These are phyloP conservation scores for Acrobeloides nanus DNA, from an alignment of 2,888 invertebrate species.

Conservation along the genomic window DNA sequence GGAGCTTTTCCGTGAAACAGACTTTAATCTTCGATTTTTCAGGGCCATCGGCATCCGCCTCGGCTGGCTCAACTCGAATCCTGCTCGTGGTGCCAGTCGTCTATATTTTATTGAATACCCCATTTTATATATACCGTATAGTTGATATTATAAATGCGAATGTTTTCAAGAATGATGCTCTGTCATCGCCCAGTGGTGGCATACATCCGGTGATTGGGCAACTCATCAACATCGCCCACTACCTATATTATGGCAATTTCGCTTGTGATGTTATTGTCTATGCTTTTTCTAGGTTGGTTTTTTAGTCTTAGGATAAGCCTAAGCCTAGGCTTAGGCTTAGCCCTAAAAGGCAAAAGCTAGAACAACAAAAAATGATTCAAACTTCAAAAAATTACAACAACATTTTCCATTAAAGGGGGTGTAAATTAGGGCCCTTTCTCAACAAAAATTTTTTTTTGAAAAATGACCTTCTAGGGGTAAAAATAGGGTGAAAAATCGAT, in stretches of 20 bases:
- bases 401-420: no score
- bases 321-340: constrained; percentile 2
- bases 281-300: constrained; percentile 48
- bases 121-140: constrained; percentile 41
- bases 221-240: constrained; percentile 45
- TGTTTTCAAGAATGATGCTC: constrained; percentile 14
- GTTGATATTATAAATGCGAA: constrained; percentile 27
- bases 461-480: no score
- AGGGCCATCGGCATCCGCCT: constrained; percentile 3
- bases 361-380: background rate
- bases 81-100: constrained; percentile 52
- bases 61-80: constrained; percentile 40
- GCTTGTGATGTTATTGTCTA: constrained; percentile 51
- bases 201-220: constrained; percentile 21
- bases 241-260: constrained; percentile 50
- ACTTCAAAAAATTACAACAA: background rate
- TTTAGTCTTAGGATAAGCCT: background rate
- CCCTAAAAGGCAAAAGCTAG: background rate
- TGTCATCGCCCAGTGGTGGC: constrained; percentile 11
- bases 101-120: constrained; percentile 50
- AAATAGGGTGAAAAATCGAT: no score
- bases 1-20: no score
- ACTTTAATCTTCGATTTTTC: no score
- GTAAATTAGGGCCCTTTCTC: no score
- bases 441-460: no score